Conservation (phyloP, 1,140 invertebrate species). For the Agrypnia vestita region DNA sequence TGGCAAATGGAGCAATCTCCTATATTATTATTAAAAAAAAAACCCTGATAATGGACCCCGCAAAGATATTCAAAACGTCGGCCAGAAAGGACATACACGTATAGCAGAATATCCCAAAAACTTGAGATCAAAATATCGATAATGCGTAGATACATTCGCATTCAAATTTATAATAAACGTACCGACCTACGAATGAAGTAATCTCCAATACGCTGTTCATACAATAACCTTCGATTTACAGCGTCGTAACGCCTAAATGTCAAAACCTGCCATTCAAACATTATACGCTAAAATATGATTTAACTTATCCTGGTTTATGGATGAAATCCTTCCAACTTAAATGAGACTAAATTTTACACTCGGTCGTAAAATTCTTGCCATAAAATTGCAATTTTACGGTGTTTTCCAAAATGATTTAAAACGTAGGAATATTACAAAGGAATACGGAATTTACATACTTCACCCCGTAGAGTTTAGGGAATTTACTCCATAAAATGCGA, state of each 20-base stretch:
- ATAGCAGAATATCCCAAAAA: no score
- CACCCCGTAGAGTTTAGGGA: not conserved
- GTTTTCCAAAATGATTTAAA: conserved; percentile 25
- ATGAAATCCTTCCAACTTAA: conserved; percentile 25
- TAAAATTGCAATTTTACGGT: conserved; percentile 11
- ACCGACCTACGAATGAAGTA: no score
- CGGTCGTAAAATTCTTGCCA: conserved; percentile 24
- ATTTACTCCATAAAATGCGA: not conserved
- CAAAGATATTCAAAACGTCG: no score
- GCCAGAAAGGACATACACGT: no score
- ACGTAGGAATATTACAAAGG: conserved; percentile 1
- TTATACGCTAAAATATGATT: conserved; percentile 28
- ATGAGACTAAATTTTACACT: conserved; percentile 27
- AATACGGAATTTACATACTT: conserved; percentile 3
- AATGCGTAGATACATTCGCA: no score
- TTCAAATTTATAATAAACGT: no score
- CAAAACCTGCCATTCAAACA: conserved; percentile 24
- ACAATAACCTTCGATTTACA: not conserved
- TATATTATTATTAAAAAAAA: no score
- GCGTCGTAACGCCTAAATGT: conserved; percentile 11
- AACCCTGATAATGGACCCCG: no score
- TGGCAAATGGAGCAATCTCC: no score
- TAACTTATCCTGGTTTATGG: conserved; percentile 9
- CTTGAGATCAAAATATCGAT: no score
- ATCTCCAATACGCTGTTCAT: no score